Conservation (phyloP, 2,797 vertebrate genomes). For the Lepus oiostolus region DNA sequence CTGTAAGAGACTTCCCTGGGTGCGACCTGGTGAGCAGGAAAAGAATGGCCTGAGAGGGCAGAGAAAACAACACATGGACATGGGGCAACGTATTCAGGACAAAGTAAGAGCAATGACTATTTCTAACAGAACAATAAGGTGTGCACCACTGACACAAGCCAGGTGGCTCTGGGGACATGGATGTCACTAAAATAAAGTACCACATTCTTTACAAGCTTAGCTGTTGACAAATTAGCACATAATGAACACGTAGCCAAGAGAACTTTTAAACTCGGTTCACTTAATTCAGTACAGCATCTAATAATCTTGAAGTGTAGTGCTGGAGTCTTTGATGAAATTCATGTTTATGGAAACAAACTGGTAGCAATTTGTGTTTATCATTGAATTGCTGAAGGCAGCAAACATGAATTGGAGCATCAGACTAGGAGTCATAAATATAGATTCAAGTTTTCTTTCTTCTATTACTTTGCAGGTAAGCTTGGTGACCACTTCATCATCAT, state of each 20-base stretch:
- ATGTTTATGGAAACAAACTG: background rate
- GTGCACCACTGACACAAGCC: background rate
- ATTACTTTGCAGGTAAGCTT: background rate
- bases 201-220: background rate
- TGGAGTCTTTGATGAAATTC: background rate
- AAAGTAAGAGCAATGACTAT: background rate
- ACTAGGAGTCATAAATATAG: background rate
- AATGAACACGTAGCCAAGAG: background rate
- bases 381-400: background rate
- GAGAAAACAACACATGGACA: background rate
- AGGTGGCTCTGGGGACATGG: background rate
- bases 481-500: background rate
- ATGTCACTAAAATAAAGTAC: background rate
- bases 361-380: background rate
- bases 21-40: background rate
- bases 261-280: background rate
- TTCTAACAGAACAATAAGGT: conserved; percentile 14
- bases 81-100: background rate
- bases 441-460: background rate
- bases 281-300: background rate
- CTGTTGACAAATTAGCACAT: background rate
- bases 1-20: background rate
- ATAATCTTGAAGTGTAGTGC: background rate
- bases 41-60: background rate
- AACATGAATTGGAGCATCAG: background rate